phyloP scores from a whole-genome alignment of 2,888 invertebrate genomes.

The Drosophila suboccidentalis region DNA sequence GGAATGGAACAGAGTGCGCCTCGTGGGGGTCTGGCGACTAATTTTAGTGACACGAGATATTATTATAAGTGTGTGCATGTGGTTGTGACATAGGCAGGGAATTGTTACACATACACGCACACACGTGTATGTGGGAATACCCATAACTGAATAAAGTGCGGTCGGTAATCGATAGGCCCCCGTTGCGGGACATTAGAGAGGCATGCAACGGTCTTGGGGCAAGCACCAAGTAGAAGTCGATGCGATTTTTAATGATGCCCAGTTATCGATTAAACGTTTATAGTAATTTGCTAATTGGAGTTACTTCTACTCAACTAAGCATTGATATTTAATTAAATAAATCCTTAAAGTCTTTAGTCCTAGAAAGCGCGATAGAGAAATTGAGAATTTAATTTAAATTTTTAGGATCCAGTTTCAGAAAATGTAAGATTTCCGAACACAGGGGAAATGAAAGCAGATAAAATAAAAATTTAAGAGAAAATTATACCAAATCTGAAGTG shows the following conservation, averaged over 20 bases:
- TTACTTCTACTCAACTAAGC: background rate
- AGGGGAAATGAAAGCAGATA: background rate
- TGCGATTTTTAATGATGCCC: slow-evolving; percentile 3
- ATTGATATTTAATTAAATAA: background rate
- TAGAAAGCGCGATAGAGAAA: background rate
- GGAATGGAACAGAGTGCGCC: slow-evolving; percentile 31
- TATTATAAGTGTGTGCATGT: slow-evolving; percentile 20
- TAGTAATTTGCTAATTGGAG: slow-evolving; percentile 12
- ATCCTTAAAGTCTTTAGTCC: background rate
- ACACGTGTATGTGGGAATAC: background rate
- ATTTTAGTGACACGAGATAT: slow-evolving; percentile 67
- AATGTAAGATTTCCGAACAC: background rate
- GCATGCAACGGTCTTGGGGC: slow-evolving; percentile 13
- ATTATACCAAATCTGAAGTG: background rate
- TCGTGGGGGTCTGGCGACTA: slow-evolving; percentile 55
- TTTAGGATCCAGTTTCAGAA: background rate
- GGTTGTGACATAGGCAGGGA: background rate
- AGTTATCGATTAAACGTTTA: slow-evolving; percentile 14
- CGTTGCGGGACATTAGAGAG: slow-evolving; percentile 12
- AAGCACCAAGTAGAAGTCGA: slow-evolving; percentile 3
- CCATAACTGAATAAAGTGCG: slow-evolving; percentile 25
- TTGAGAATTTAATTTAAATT: background rate
- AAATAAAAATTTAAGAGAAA: background rate
- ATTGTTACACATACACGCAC: slow-evolving; percentile 5
- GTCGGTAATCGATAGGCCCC: slow-evolving; percentile 55